phyloP scores from a whole-genome alignment of 2,797 vertebrate genomes.

The Crax fasciolata region DNA sequence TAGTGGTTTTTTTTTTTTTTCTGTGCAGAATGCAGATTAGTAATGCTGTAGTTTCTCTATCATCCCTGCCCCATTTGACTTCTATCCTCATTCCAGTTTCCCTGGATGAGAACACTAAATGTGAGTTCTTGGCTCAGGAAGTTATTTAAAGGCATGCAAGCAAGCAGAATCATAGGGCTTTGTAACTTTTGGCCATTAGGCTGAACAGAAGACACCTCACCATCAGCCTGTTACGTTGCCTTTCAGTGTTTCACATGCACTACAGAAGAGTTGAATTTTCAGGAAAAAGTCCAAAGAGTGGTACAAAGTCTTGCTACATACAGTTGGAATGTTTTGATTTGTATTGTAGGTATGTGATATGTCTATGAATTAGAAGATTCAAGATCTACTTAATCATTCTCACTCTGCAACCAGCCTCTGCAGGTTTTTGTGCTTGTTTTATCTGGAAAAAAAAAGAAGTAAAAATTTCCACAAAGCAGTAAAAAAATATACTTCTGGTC shows the following conservation, averaged over 20 bases:
- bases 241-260: neutral
- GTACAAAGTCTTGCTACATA: neutral
- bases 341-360: neutral
- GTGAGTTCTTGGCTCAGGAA: neutral
- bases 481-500: neutral
- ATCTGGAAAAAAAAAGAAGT: neutral
- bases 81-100: neutral
- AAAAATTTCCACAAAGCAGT: neutral
- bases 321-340: neutral
- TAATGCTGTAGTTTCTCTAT: neutral
- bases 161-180: neutral
- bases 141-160: neutral
- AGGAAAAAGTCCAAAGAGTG: neutral
- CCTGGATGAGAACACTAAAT: neutral
- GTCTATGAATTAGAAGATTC: neutral
- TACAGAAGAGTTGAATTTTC: neutral
- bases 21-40: neutral
- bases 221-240: neutral
- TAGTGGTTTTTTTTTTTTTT: neutral
- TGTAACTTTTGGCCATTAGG: neutral
- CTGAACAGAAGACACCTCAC: neutral
- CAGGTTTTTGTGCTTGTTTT: neutral
- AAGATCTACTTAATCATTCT: neutral
- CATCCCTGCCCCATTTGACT: neutral
- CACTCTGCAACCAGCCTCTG: neutral